phyloP scores from a whole-genome alignment of 2,797 vertebrate genomes.

The Cyprinodon diabolis region DNA sequence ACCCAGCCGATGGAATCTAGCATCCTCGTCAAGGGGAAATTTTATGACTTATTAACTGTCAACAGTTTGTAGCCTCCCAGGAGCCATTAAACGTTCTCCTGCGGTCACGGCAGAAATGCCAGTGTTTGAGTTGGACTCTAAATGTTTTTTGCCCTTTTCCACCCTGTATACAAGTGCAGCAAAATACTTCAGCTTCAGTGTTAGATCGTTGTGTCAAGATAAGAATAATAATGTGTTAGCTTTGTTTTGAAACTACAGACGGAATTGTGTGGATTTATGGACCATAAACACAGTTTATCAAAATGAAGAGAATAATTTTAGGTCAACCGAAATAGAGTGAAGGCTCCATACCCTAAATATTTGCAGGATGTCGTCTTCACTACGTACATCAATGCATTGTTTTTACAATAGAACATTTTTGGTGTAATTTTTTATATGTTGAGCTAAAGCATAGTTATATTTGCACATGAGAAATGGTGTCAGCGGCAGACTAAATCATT shows the following conservation, averaged over 20 bases:
- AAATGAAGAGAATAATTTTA: constrained; percentile 34
- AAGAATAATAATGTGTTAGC: constrained; percentile 58
- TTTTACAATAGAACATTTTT: constrained; percentile 7
- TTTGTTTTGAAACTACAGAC: constrained; percentile 56
- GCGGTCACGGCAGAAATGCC: constrained; percentile 89
- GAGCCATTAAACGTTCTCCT: constrained; percentile 92
- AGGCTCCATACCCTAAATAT: constrained; percentile 34
- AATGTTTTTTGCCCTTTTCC: constrained; percentile 62
- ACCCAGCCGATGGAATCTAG: constrained; percentile 92
- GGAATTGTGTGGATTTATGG: constrained; percentile 32
- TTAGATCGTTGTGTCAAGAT: constrained; percentile 64
- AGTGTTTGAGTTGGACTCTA: constrained; percentile 89
- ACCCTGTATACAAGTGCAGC: constrained; percentile 67
- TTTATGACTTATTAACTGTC: constrained; percentile 99
- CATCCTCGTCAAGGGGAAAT: constrained; percentile 93
- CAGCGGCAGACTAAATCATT: constrained; percentile 92
- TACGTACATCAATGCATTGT: constrained; percentile 14
- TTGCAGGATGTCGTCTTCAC: constrained; percentile 11
- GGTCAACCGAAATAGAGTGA: constrained; percentile 1
- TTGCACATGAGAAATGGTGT: constrained; percentile 85
- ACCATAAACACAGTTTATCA: constrained; percentile 33
- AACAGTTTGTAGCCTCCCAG: constrained; percentile 97
- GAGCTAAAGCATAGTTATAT: constrained; percentile 67
- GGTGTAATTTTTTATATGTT: constrained; percentile 34
- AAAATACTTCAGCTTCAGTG: constrained; percentile 53